Conservation (phyloP, 2,113 vertebrate species). For the Cranoglanis bouderius region DNA sequence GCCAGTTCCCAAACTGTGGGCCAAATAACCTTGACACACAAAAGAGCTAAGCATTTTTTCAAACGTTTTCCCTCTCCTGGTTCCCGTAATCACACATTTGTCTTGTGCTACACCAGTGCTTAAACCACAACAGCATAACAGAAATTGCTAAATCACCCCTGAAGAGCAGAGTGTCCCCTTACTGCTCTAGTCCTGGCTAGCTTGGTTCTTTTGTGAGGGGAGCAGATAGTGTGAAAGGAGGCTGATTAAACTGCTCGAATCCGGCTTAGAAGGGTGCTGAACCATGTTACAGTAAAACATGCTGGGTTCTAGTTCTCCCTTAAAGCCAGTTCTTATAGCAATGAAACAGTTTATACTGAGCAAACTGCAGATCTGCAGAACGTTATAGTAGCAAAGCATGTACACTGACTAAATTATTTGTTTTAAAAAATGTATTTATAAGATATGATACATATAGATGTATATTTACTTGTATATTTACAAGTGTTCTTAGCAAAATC, state of each 20-base stretch:
- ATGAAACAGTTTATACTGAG: conserved; percentile 56
- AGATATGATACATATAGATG: background rate
- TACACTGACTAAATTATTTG: background rate
- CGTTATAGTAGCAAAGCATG: background rate
- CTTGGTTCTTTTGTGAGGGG: conserved; percentile 59
- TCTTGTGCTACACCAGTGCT: conserved; percentile 59
- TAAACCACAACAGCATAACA: conserved; percentile 47
- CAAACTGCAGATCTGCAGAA: background rate
- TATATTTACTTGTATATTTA: background rate
- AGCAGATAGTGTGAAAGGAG: conserved; percentile 61
- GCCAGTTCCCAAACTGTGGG: conserved; percentile 21
- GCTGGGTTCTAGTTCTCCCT: conserved; percentile 55
- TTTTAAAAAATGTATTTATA: background rate
- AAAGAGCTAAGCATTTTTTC: conserved; percentile 45
- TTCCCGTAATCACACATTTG: conserved; percentile 67
- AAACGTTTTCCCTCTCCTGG: conserved; percentile 29
- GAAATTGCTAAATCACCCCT: conserved; percentile 71
- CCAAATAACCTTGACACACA: conserved; percentile 45
- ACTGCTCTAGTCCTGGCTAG: conserved; percentile 51
- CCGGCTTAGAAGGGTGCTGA: conserved; percentile 65
- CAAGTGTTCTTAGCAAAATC: background rate
- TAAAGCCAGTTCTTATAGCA: conserved; percentile 58
- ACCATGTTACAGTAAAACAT: conserved; percentile 72
- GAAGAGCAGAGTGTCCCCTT: conserved; percentile 54
- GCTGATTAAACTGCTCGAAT: conserved; percentile 64